phyloP scores from a whole-genome alignment of 2,888 invertebrate species.

The Ethmia dodecea region DNA sequence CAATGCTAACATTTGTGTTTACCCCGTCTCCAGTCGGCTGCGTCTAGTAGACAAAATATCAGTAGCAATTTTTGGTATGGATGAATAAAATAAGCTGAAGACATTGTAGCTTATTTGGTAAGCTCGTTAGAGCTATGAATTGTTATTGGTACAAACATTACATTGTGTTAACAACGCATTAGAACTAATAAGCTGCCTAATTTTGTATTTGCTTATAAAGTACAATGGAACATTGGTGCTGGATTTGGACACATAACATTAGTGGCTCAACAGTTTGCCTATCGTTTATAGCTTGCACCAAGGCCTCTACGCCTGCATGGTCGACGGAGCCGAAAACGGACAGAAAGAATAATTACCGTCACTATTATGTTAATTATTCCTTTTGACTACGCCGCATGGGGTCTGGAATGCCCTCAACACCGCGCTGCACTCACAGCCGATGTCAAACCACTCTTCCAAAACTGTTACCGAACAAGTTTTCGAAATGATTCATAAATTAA shows the following conservation, averaged over 20 bases:
- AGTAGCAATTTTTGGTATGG: too few relatives aligned
- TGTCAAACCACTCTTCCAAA: conserved; percentile 2
- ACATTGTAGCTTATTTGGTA: too few relatives aligned
- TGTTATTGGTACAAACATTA: too few relatives aligned
- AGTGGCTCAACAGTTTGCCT: background rate
- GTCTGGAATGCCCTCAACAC: conserved; percentile 20
- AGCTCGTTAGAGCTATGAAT: too few relatives aligned
- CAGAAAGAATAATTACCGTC: conserved; percentile 46
- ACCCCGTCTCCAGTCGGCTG: too few relatives aligned
- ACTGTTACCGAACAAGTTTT: background rate
- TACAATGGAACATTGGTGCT: conserved; percentile 3
- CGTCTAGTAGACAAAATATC: too few relatives aligned
- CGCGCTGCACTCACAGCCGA: conserved; percentile 23
- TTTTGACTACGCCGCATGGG: conserved; percentile 42
- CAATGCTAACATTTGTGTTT: too few relatives aligned
- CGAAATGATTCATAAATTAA: conserved; percentile 26
- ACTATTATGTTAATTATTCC: conserved; percentile 48
- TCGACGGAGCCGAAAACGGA: conserved; percentile 34
- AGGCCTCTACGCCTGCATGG: conserved; percentile 25
- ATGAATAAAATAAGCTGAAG: too few relatives aligned
- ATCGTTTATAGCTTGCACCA: conserved; percentile 26
- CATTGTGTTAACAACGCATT: too few relatives aligned
- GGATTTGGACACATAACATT: background rate
- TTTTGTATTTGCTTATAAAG: too few relatives aligned
- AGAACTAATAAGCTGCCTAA: too few relatives aligned